Conservation (phyloP, 1,140 invertebrate species). For the Drosophila kurseongensis region DNA sequence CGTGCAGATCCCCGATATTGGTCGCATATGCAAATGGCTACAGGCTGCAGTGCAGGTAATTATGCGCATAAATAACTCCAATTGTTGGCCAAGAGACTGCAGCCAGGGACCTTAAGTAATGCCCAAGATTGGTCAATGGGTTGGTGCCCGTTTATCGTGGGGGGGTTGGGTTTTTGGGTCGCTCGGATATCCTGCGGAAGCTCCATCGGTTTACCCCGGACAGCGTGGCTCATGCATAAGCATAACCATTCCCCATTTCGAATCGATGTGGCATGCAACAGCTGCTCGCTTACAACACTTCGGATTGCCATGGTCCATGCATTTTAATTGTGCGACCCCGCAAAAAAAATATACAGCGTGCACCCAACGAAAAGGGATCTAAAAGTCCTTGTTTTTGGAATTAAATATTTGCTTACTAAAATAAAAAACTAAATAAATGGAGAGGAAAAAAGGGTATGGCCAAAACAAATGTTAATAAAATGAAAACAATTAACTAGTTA, state of each 20-base stretch:
- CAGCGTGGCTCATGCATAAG: slow-evolving; percentile 70
- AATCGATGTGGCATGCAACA: slow-evolving; percentile 77
- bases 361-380: not conserved
- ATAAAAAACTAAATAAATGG: too few species aligned
- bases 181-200: slow-evolving; percentile 27
- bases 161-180: not conserved
- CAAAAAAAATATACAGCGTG: slow-evolving; percentile 13
- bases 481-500: too few species aligned
- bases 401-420: not conserved
- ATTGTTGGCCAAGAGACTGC: slow-evolving; percentile 48
- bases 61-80: slow-evolving; percentile 76
- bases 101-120: slow-evolving; percentile 54
- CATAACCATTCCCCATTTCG: slow-evolving; percentile 68
- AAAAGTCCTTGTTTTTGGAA: not conserved
- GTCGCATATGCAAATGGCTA: slow-evolving; percentile 67
- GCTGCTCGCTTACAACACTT: slow-evolving; percentile 68
- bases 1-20: slow-evolving; percentile 45
- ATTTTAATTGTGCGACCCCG: slow-evolving; percentile 63
- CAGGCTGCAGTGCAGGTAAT: slow-evolving; percentile 47
- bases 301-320: slow-evolving; percentile 41
- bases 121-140: slow-evolving; percentile 29
- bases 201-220: not conserved
- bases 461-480: too few species aligned
- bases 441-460: too few species aligned
- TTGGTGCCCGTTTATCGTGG: not conserved